A percentile compares a stretch with the other conserved stretches of the same genome.
Evolutionary conservation across 2,797 vertebrate species (phyloP).

Genomic region (Yasuhikotakia modesta): DNA sequence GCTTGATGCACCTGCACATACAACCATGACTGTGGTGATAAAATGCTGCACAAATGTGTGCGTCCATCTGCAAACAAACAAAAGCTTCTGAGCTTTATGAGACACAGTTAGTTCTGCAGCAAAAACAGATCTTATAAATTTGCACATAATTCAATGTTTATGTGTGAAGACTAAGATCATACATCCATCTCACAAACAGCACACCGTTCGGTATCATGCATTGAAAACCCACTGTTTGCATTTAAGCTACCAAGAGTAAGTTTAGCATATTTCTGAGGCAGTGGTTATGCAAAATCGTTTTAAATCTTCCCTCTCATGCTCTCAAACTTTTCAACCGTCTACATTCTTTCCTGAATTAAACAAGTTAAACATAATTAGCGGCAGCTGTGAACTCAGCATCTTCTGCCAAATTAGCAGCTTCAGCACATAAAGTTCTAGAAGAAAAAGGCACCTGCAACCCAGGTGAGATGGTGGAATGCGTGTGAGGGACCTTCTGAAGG

Average conservation of each 20-base stretch:
- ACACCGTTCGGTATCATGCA: slow-evolving; percentile 42
- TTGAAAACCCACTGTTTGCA: slow-evolving; percentile 45
- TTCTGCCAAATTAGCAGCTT: slow-evolving; percentile 21
- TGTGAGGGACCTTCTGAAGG: slow-evolving; percentile 8
- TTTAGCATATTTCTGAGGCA: slow-evolving; percentile 43
- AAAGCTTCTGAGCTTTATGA: neutral
- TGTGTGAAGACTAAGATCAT: slow-evolving; percentile 42
- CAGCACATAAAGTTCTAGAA: slow-evolving; percentile 21
- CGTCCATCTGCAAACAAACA: slow-evolving; percentile 30
- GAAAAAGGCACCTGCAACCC: slow-evolving; percentile 37
- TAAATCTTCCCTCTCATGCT: neutral
- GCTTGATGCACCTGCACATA: slow-evolving; percentile 27
- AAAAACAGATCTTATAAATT: slow-evolving; percentile 23
- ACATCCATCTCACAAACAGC: slow-evolving; percentile 32
- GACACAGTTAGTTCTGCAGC: slow-evolving; percentile 18
- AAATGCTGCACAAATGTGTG: slow-evolving; percentile 42
- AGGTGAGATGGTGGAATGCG: slow-evolving; percentile 18
- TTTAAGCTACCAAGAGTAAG: slow-evolving; percentile 1
- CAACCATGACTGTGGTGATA: slow-evolving; percentile 23
- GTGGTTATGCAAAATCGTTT: slow-evolving; percentile 23
- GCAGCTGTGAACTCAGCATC: slow-evolving; percentile 30
- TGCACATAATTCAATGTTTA: slow-evolving; percentile 28
- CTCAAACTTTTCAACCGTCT: slow-evolving; percentile 19
- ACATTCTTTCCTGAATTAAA: slow-evolving; percentile 13
- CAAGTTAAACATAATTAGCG: slow-evolving; percentile 27